A percentile compares a stretch with the other conserved stretches of the same genome.
phyloP scores from a whole-genome alignment of 2,888 invertebrate genomes.

The Rhamnusium bicolor region DNA sequence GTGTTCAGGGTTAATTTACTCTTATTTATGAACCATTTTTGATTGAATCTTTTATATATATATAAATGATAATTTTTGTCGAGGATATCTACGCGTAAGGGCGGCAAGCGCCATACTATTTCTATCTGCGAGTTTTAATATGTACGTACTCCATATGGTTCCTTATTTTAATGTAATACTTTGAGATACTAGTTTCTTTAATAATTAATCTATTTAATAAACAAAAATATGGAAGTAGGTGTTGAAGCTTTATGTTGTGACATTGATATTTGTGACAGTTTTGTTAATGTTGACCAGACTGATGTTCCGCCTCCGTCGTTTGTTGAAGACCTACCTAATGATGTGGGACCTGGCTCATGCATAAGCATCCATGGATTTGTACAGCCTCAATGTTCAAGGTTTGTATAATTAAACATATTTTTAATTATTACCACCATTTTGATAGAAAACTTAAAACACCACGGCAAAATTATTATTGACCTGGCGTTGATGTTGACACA shows the following conservation, averaged over 20 bases:
- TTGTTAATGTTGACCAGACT: slow-evolving; percentile 57
- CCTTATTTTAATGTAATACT: not conserved
- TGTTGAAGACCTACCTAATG: slow-evolving; percentile 57
- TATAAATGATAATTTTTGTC: no score
- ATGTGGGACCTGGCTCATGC: slow-evolving; percentile 57
- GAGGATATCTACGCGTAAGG: no score
- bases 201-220: no score
- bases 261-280: no score
- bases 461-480: not conserved
- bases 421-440: no score
- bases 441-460: no score
- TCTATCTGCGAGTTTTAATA: not conserved
- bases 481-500: not conserved
- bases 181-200: not conserved
- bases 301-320: slow-evolving; percentile 43
- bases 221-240: slow-evolving; percentile 49
- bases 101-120: not conserved
- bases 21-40: no score
- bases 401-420: slow-evolving; percentile 36
- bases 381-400: slow-evolving; percentile 60
- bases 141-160: not conserved
- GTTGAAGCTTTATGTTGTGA: slow-evolving; percentile 48
- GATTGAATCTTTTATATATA: no score
- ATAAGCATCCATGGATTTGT: slow-evolving; percentile 58
- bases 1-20: not conserved